phyloP scores from a whole-genome alignment of 23 tunicate genomes.

The Botrylloides violaceus region DNA sequence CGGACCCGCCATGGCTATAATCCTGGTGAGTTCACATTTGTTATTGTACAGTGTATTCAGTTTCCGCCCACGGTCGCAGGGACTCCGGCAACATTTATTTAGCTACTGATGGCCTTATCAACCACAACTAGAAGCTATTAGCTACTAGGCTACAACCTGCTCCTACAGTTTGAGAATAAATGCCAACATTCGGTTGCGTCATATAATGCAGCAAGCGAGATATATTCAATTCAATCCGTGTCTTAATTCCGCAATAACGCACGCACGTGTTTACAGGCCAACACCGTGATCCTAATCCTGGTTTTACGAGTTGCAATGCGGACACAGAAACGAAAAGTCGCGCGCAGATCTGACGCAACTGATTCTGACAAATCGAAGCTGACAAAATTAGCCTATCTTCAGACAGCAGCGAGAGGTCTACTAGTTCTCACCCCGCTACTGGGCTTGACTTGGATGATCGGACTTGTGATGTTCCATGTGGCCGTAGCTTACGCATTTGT shows the following conservation, averaged over 20 bases:
- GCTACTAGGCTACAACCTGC: too few relatives aligned
- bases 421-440: conserved; percentile 31
- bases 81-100: too few relatives aligned
- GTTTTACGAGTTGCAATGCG: conserved; percentile 29
- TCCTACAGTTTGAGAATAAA: too few relatives aligned
- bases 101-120: too few relatives aligned
- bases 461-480: conserved; percentile 14
- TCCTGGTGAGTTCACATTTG: conserved; percentile 36
- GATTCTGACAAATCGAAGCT: conserved; percentile 3
- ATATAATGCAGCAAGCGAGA: background rate
- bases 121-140: too few relatives aligned
- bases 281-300: conserved; percentile 18
- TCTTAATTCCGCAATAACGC: background rate
- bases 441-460: conserved; percentile 39
- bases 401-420: conserved; percentile 21
- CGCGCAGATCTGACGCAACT: conserved; percentile 2
- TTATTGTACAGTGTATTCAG: too few relatives aligned
- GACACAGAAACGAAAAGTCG: conserved; percentile 19
- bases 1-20: conserved; percentile 29
- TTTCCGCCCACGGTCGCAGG: too few relatives aligned
- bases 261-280: conserved; percentile 22
- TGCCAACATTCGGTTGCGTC: too few relatives aligned
- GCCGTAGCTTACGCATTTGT: conserved; percentile 34
- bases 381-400: conserved; percentile 6
- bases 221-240: background rate